Percentiles rank a stretch among this genome's conserved stretches.
These are phyloP conservation scores for Parasteatoda tepidariorum DNA, from an alignment of 1,140 invertebrate genomes.

Conservation along the genomic window DNA sequence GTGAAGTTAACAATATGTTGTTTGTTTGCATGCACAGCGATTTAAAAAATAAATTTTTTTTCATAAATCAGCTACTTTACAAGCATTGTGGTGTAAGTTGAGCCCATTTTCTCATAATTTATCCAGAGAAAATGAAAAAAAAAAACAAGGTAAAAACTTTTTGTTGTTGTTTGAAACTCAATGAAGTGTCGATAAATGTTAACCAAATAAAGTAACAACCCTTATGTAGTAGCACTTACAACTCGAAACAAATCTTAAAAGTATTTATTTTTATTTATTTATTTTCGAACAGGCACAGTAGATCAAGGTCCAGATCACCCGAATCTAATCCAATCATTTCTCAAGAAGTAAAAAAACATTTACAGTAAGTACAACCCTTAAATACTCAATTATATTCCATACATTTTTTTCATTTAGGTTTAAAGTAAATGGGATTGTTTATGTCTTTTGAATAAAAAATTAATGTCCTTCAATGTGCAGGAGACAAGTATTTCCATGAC, in stretches of 20 bases:
- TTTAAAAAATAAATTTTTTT: no score
- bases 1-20: no score
- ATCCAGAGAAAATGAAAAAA: background rate
- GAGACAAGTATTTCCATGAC: no score
- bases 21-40: no score
- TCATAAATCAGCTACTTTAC: no score
- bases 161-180: background rate
- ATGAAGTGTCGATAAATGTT: background rate
- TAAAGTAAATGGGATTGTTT: no score
- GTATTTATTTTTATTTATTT: background rate
- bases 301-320: constrained; percentile 78
- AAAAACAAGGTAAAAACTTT: background rate
- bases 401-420: no score
- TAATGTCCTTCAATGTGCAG: no score
- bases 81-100: no score
- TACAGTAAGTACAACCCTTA: constrained; percentile 78
- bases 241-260: background rate
- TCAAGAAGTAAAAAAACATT: constrained; percentile 79
- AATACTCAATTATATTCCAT: no score
- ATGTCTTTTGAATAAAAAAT: no score
- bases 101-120: no score
- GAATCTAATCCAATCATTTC: constrained; percentile 75
- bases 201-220: background rate
- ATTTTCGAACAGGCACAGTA: constrained; percentile 61
- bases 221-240: background rate